Base-by-base conservation (phyloP, 2,888 invertebrate species). In the Melanotus villosus region DNA sequence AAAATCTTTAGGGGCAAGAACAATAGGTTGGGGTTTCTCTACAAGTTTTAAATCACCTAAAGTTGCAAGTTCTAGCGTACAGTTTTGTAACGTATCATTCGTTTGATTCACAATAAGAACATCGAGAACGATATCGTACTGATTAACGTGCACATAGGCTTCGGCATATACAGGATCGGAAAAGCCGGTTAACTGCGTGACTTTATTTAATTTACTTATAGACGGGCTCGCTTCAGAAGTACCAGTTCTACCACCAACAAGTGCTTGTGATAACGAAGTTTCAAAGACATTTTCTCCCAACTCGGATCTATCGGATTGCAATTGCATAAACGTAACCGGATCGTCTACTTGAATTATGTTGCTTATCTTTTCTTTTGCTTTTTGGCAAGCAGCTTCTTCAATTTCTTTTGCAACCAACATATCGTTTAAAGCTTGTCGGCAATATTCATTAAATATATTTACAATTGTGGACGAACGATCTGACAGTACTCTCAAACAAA, bases 141-240 rank as follows among this genome's bases (percentile, higher is more conserved):
- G 98, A 86, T 98, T 98, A 76, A 99, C 99, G 84, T 99, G 94
- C 1, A 99, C 99, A 81, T 99, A 96, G n/a, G 99, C 99, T 87
- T 99, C 99, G 0, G 99, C 97, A 85, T 99, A 99, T 70, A 99
- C 98, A 0, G 99, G 99, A 88, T 99, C 99, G 0, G 98, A 98
- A 87, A 99, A 99, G 10, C 99, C 99, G 2, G 99, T 99, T 80
- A 99, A 88, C 85, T 99, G 99, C 34, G 97, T 97, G 5, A 85
- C 96, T 85, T 93, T 93, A 71, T 90, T 90, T 14, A 91, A 81
- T 76, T 89, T 90, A 75, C 87, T 90, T 47, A 86, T 85, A 0
- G 89, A 87, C 18, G 89, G 85, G n/a, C 86, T 85, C 30, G 87
- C 82, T 66, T 89, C 88, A 38, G 86, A 85, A 14, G 80, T 80